A percentile compares a stretch with the other conserved stretches of the same genome.
phyloP scores from a whole-genome alignment of 2,113 vertebrate genomes.

The Cyanoramphus novaezelandiae region DNA sequence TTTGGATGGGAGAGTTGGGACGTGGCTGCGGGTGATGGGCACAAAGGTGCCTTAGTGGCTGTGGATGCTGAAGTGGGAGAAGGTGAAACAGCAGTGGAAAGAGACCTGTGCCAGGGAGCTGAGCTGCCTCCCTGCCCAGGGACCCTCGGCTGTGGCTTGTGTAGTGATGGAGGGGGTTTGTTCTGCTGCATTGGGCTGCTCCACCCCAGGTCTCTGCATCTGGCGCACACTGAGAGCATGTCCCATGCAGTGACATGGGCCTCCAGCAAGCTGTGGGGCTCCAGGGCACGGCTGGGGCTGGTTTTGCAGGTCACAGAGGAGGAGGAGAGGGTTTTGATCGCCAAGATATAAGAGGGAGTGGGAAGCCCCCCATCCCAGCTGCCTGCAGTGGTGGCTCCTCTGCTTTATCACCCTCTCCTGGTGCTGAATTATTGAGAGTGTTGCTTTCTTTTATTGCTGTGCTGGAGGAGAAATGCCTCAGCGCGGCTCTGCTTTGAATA shows the following conservation, averaged over 20 bases:
- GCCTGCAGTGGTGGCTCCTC: constrained; percentile 7
- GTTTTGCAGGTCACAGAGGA: neutral
- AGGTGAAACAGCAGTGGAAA: neutral
- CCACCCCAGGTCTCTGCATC: neutral
- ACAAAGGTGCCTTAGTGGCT: fast-evolving
- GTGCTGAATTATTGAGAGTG: constrained; percentile 65
- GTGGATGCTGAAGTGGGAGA: neutral
- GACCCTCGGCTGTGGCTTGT: neutral
- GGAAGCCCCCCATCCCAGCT: neutral
- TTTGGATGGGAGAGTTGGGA: neutral
- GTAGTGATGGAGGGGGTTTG: neutral
- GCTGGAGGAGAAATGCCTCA: constrained; percentile 16
- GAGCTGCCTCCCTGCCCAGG: neutral
- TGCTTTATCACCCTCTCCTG: constrained; percentile 21
- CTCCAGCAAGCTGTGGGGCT: neutral
- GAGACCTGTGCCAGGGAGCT: neutral
- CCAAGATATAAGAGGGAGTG: neutral
- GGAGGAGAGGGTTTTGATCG: neutral
- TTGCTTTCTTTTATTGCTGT: constrained; percentile 43
- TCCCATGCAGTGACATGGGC: neutral
- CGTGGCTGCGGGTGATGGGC: fast-evolving
- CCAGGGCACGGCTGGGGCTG: fast-evolving
- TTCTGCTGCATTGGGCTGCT: neutral
- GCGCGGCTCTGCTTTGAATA: constrained; percentile 12
- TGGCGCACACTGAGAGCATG: fast-evolving